phyloP scores from a whole-genome alignment of 1,140 invertebrate genomes.

The Procambarus clarkii region DNA sequence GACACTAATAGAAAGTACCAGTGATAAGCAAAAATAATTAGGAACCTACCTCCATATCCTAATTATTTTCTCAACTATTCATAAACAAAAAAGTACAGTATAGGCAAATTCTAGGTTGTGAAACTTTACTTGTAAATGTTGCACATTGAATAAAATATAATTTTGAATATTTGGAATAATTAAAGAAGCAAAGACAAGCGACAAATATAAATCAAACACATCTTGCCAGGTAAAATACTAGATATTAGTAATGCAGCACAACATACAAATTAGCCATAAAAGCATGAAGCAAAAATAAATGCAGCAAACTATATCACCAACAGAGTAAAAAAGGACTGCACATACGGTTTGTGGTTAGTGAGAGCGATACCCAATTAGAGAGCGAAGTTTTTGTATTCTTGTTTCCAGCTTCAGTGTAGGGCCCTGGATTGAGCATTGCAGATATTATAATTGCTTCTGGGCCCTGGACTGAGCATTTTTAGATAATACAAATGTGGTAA shows the following conservation, averaged over 20 bases:
- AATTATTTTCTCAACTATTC: neutral
- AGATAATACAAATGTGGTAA: neutral
- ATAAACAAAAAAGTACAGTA: neutral
- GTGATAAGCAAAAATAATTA: neutral
- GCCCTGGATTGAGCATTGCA: conserved; percentile 2
- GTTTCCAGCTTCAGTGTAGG: neutral
- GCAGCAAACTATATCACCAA: conserved; percentile 3
- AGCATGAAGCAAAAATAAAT: conserved; percentile 6
- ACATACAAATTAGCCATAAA: conserved; percentile 5
- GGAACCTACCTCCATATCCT: neutral
- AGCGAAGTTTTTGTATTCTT: conserved; percentile 2
- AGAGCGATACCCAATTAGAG: conserved; percentile 6
- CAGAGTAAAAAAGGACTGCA: neutral
- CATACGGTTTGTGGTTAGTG: conserved; percentile 19
- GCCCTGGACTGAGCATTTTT: conserved; percentile 1
- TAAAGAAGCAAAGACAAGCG: neutral
- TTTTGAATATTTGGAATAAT: neutral
- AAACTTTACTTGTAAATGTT: neutral
- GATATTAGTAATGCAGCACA: neutral
- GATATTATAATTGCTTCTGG: neutral
- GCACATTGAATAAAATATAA: neutral
- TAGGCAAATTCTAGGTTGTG: neutral
- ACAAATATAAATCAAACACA: neutral
- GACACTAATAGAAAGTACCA: neutral
- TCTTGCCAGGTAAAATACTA: neutral